Percentiles rank a stretch among this genome's conserved stretches.
Evolutionary conservation across 2,113 vertebrate species (phyloP).

Genomic region (Sylvia atricapilla): DNA sequence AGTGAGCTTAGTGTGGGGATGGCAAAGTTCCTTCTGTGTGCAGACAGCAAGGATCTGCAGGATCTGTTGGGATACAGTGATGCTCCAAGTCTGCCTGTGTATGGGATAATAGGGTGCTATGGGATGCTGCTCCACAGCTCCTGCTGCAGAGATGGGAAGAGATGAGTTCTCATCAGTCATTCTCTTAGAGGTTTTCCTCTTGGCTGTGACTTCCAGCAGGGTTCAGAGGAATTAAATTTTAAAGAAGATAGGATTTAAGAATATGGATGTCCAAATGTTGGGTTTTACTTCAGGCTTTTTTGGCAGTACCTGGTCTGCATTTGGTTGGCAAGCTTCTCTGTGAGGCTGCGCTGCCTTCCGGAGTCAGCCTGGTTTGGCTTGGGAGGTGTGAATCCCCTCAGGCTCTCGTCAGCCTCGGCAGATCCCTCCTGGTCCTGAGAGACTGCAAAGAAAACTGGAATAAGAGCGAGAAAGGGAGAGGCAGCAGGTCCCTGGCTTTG

Average conservation of each 20-base stretch:
- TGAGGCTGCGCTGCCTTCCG: neutral
- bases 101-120: neutral
- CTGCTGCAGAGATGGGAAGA: neutral
- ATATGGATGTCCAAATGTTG: conserved; percentile 58
- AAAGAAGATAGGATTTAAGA: conserved; percentile 20
- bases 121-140: neutral
- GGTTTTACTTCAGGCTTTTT: conserved; percentile 46
- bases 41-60: neutral
- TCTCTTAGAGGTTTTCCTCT: conserved; percentile 17
- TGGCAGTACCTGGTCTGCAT: conserved; percentile 41
- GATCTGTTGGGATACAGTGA: neutral
- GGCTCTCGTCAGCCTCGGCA: neutral
- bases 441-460: neutral
- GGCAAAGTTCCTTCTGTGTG: neutral
- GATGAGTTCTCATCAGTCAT: neutral
- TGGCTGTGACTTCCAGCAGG: neutral
- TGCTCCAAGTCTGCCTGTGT: neutral
- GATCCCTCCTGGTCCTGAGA: neutral
- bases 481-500: neutral
- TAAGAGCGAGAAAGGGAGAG: neutral
- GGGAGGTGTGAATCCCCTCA: conserved; percentile 16
- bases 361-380: neutral
- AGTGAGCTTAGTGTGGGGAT: neutral
- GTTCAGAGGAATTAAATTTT: conserved; percentile 10
- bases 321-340: neutral